phyloP scores from a whole-genome alignment of 2,113 vertebrate species.

The Micromys minutus region DNA sequence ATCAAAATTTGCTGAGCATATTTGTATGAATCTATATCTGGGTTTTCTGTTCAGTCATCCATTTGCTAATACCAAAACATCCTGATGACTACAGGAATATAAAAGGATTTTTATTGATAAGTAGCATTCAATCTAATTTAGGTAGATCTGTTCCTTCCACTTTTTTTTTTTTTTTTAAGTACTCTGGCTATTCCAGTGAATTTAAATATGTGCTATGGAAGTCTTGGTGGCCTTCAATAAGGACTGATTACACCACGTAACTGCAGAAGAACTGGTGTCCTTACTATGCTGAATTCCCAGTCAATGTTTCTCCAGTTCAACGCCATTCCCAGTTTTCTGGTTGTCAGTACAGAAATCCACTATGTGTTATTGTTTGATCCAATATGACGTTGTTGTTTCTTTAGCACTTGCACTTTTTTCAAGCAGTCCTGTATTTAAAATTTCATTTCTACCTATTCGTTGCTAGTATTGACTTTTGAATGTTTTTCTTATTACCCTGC shows the following conservation, averaged over 20 bases:
- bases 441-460: conserved; percentile 11
- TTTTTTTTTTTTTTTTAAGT: neutral
- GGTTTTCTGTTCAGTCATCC: neutral
- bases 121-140: neutral
- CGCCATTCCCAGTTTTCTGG: conserved; percentile 1
- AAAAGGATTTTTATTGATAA: neutral
- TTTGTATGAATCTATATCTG: neutral
- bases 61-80: neutral
- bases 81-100: neutral
- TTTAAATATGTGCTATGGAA: neutral
- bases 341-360: neutral
- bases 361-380: neutral
- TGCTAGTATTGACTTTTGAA: neutral
- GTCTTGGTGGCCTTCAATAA: neutral
- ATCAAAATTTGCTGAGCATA: neutral
- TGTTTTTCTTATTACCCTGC: neutral
- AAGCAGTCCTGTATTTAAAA: conserved; percentile 2
- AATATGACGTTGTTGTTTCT: neutral
- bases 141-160: neutral
- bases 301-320: neutral
- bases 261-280: neutral
- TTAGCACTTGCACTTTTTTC: neutral
- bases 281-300: conserved; percentile 10
- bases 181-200: neutral
- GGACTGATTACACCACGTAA: neutral